Base-by-base conservation (phyloP, 2,113 vertebrate genomes). In the Motacilla tschutschensis region DNA sequence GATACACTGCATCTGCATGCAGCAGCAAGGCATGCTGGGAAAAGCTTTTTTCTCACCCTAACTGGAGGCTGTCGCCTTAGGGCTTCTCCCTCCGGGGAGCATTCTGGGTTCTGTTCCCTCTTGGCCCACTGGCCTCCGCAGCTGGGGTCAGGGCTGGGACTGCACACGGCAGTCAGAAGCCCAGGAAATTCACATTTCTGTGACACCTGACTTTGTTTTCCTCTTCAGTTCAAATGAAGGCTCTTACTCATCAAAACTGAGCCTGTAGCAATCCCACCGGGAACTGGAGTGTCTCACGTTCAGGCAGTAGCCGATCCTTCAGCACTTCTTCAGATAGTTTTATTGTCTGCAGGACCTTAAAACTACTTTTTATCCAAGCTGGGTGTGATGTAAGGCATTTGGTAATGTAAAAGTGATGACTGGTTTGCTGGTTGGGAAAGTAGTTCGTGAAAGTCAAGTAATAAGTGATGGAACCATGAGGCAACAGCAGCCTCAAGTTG, bases 401-500 rank as follows among this genome's bases (percentile, higher is more conserved):
- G 63, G 17, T 57, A n/a, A 64, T 31, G 6, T 1, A 14, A 31
- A 33, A 14, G 48, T 40, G 65, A 9, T 33, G 43, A 53, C 31
- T 29, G 46, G 26, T 74, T 76, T 74, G 44, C 35, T 6, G 1
- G 5, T 60, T 87, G 51, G 33, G 44, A 33, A 74, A 20, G 48
- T 7, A 29, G 50, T 40, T 79, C 2, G 2, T 28, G 29, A 51
- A 38, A 51, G 22, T 38, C 60, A 14, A 44, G 17, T 26, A 66
- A 2, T 59, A 51, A 50, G 38, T 46, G 59, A 53, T 40, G 35
- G 83, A 25, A 59, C 46, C 46, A 12, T 46, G 75, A 46, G 38
- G 75, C 31, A 59, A 35, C 0, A 0, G 29, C 8, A 25, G 38
- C 33, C 53, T 59, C 60, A 9, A 0, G 33, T 66, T 73, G 67